Base-by-base conservation (phyloP, 2,113 vertebrate genomes). In the Pseudorhombus dupliciocellatus region DNA sequence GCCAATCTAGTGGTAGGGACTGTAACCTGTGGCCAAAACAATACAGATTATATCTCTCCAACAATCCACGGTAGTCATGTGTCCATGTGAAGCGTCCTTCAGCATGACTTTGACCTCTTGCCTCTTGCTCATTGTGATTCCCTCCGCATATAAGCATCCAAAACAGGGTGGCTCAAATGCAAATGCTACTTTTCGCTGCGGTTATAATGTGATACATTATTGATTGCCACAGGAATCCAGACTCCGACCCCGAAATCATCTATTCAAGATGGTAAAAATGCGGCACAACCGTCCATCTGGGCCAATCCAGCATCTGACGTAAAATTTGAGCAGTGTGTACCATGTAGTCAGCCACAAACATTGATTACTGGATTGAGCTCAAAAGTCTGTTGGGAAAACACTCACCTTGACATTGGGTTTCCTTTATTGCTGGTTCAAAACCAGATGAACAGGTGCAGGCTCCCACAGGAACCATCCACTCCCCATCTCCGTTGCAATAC, bases 401-500 rank as follows among this genome's bases (percentile, higher is more conserved):
- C 90, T 89, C 90, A 98, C 97, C 94, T 92, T 96, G 96, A 87
- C 97, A 99, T 75, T 98, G 96, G 0, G 95, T 95, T 3, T 98
- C 95, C 91, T 96, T 97, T 92, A 94, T 94, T 34, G 95, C 83
- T 0, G 96, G 94, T 84, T 98, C 96, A 0, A 97, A 97, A 63
- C 97, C 98, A 4, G 96, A 86, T 0, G 95, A 94, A 70, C 98
- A 99, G 0, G 98, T 99, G 69, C 98, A 99, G 0, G 96, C 95
- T 40, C 98, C 97, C 14, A 99, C 96, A 0, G 98, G 98, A 72
- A 99, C 97, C 98, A 99, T 99, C 98, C 98, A 98, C 75, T 99
- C 98, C 1, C 98, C 98, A 0, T 99, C 98, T 0, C 97, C 97
- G 0, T 99, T 99, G 90, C 98, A 99, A 86, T 99, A 99, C 21